A percentile compares a stretch with the other conserved stretches of the same genome.
Evolutionary conservation across 2,797 vertebrate species (phyloP).

Genomic region (Rhinogobio ventralis): DNA sequence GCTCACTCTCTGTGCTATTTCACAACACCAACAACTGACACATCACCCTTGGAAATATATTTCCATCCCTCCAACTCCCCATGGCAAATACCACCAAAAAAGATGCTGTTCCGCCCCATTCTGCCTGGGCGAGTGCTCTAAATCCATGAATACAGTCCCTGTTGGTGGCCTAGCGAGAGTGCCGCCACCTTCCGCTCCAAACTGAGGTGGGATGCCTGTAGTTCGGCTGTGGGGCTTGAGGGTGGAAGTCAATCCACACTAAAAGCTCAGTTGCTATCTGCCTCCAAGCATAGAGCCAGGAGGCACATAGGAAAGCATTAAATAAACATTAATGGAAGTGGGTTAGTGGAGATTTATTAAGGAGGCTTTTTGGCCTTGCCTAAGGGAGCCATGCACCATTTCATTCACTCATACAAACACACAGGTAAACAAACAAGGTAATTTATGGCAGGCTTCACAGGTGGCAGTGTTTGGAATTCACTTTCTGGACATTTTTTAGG

Average conservation of each 20-base stretch:
- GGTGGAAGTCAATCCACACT: constrained; percentile 73
- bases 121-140: neutral
- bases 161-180: neutral
- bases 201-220: constrained; percentile 69
- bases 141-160: neutral
- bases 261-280: constrained; percentile 75
- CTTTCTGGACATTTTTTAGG: constrained; percentile 9
- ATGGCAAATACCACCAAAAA: neutral
- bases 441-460: constrained; percentile 73
- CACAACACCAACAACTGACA: neutral
- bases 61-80: neutral
- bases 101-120: neutral
- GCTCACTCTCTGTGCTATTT: neutral
- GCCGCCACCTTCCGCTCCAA: neutral
- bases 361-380: constrained; percentile 75
- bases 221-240: constrained; percentile 71
- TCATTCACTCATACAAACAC: constrained; percentile 81
- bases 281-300: constrained; percentile 72
- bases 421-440: constrained; percentile 81
- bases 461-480: constrained; percentile 68
- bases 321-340: constrained; percentile 85
- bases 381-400: constrained; percentile 73
- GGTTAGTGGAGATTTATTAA: constrained; percentile 84
- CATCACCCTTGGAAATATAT: neutral
- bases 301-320: constrained; percentile 79